These are phyloP conservation scores for Microtus richardsoni DNA, from an alignment of 2,113 vertebrate species.

Conservation along the genomic window DNA sequence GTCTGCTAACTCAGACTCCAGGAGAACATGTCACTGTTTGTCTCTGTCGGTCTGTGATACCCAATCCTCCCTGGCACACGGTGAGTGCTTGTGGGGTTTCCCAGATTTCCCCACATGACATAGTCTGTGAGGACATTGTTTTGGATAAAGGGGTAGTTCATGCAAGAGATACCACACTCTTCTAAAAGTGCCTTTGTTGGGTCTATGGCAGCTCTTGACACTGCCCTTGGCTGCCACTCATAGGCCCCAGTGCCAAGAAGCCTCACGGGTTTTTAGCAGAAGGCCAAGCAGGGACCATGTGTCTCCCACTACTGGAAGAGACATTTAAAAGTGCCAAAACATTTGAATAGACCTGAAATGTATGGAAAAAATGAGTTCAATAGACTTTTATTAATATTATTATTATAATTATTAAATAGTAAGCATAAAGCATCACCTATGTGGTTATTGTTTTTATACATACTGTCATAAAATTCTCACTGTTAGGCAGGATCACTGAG, in stretches of 20 bases:
- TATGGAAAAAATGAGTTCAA: neutral
- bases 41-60: neutral
- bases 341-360: neutral
- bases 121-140: slow-evolving; percentile 57
- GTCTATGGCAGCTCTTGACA: slow-evolving; percentile 7
- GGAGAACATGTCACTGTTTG: slow-evolving; percentile 20
- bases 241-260: neutral
- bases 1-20: neutral
- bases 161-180: slow-evolving; percentile 57
- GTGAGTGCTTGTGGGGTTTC: slow-evolving; percentile 70
- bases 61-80: neutral
- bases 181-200: slow-evolving; percentile 57
- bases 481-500: neutral
- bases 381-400: neutral
- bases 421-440: neutral
- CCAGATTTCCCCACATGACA: neutral
- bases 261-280: neutral
- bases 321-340: neutral
- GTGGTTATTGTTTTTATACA: neutral
- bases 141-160: slow-evolving; percentile 13
- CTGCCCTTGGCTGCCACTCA: neutral
- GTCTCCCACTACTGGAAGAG: neutral
- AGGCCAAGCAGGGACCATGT: neutral
- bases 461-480: neutral
- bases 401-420: neutral